These are phyloP conservation scores for Paratilapia polleni DNA, from an alignment of 2,113 vertebrate genomes.

Conservation along the genomic window DNA sequence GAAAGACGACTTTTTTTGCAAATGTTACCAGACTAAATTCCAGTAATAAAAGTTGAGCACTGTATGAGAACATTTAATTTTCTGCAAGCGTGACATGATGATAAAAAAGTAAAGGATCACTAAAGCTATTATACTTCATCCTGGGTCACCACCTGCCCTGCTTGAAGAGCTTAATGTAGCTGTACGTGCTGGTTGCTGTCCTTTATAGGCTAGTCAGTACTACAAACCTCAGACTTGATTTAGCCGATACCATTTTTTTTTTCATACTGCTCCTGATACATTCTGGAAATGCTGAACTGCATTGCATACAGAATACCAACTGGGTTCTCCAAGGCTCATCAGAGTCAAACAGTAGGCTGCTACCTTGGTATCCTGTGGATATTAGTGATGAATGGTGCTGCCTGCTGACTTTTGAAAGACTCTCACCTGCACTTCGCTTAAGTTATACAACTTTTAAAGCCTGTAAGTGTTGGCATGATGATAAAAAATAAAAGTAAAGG, in stretches of 20 bases:
- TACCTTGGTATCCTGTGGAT: not conserved
- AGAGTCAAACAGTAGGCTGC: not conserved
- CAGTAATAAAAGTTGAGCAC: not conserved
- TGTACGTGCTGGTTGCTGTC: not conserved
- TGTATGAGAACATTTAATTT: not conserved
- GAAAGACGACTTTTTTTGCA: not conserved
- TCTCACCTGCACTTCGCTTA: not conserved
- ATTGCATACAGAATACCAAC: not conserved
- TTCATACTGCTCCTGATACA: not conserved
- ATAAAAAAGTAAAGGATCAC: not conserved
- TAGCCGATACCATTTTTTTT: not conserved
- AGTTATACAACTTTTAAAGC: not conserved
- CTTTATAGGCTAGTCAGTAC: not conserved
- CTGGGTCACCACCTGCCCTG: not conserved
- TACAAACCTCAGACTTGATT: not conserved
- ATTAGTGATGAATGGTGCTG: conserved; percentile 3
- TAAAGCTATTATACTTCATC: not conserved
- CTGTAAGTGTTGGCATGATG: not conserved
- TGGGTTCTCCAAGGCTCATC: not conserved
- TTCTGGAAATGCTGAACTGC: not conserved
- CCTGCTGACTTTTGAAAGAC: not conserved
- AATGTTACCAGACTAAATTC: not conserved
- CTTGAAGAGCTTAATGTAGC: not conserved
- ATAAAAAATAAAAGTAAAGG: not conserved
- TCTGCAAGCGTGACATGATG: not conserved